Base-by-base conservation (phyloP, 2,888 invertebrate species). In the Schizaphis graminum region DNA sequence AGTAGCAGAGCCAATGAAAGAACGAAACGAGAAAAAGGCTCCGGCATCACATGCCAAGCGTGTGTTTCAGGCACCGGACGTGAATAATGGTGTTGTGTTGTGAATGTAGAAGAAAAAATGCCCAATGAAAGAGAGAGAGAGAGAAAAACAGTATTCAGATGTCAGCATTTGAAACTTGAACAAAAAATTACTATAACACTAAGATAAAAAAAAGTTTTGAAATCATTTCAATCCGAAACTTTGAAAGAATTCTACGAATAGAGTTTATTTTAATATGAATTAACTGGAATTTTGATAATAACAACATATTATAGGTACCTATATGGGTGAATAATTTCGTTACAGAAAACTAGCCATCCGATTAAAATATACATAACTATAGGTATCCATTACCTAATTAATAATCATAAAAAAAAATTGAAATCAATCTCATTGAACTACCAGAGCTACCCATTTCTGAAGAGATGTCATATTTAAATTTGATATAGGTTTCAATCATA, bases 51-150 rank as follows among this genome's bases (percentile, higher is more conserved):
- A 93, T 89, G 77, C 93, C 89, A 84, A 93, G 89, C 77, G 93
- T 89, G 89, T 93, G 89, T 93, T 89, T 89, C 77, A 56, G 89
- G 89, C 89, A 93, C 93, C 77, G 89, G 93, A 93, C 93, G 93
- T 93, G 93, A 93, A 93, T 93, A 93, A 93, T 93, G 93, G 93
- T 93, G 77, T 84, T 56, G 93, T 93, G 77, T 84, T 56, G 41
- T 89, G 56, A n/a, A 89, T 47, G 24, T 77, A 89, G 26, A 84
- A 89, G 41, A 49, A 93, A 93, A 88, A 89, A 93, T 84, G n/a
- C n/a, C 53, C 56, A 44, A 56, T n/a, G 92, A 89, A 61, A 89
- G 21, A 35, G 24, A 47, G 21, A 35, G 24, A 44, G 44, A 47
- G 56, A 3, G 47, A 57, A n/a, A 89, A 93, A 93, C 89, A 47